These are phyloP conservation scores for Phlogophora meticulosa DNA, from an alignment of 2,888 invertebrate genomes.

Conservation along the genomic window DNA sequence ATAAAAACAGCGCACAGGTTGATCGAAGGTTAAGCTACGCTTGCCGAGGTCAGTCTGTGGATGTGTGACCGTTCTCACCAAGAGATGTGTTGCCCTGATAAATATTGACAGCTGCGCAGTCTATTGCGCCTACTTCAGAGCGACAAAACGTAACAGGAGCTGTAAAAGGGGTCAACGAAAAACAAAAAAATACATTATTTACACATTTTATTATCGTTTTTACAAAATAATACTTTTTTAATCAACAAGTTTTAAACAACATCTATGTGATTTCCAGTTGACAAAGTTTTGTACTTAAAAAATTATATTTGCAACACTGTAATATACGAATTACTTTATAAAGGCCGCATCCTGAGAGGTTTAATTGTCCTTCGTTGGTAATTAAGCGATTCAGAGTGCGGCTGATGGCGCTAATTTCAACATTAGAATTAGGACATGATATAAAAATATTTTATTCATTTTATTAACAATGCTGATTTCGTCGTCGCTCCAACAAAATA, in stretches of 20 bases:
- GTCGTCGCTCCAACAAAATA: conserved; percentile 3
- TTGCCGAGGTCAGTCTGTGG: no score
- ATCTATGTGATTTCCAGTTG: conserved; percentile 67
- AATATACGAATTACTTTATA: conserved; percentile 44
- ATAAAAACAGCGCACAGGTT: no score
- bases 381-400: conserved; percentile 25
- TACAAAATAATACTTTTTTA: conserved; percentile 88
- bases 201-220: conserved; percentile 79
- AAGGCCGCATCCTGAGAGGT: conserved; percentile 4
- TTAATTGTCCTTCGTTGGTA: background rate
- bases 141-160: no score
- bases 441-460: conserved; percentile 21
- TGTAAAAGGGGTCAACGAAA: conserved; percentile 41
- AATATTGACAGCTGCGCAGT: no score
- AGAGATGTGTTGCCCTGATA: no score
- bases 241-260: conserved; percentile 75
- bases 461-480: conserved; percentile 5
- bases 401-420: conserved; percentile 21
- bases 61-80: no score
- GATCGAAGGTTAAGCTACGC: no score
- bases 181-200: conserved; percentile 71
- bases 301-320: conserved; percentile 62
- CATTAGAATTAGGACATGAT: conserved; percentile 19
- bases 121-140: no score
- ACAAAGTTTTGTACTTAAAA: conserved; percentile 77